phyloP scores from a whole-genome alignment of 1,140 invertebrate species.

The Adoxophyes honmai region DNA sequence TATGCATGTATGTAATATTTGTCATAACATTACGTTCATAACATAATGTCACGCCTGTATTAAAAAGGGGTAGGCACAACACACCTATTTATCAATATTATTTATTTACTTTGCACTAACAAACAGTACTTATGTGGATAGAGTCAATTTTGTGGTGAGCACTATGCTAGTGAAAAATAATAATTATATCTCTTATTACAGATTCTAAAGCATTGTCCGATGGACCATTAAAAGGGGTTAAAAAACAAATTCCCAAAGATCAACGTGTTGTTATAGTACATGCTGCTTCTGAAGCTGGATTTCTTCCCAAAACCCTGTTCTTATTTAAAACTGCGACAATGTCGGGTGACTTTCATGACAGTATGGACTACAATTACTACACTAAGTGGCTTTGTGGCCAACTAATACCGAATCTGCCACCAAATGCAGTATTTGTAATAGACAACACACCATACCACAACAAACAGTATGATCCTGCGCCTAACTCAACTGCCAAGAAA shows the following conservation, averaged over 20 bases:
- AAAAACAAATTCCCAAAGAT: conserved; percentile 34
- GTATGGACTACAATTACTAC: conserved; percentile 38
- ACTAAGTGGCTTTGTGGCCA: conserved; percentile 28
- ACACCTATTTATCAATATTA: too few relatives aligned
- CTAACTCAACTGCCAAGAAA: conserved; percentile 18
- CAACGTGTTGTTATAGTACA: conserved; percentile 37
- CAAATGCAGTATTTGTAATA: conserved; percentile 5
- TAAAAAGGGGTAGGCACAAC: too few relatives aligned
- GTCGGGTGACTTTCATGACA: conserved; percentile 28
- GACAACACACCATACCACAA: conserved; percentile 16
- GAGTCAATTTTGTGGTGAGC: too few relatives aligned
- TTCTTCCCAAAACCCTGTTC: conserved; percentile 23
- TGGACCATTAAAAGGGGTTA: too few relatives aligned
- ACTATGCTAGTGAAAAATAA: too few relatives aligned
- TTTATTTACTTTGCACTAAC: too few relatives aligned
- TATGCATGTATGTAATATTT: too few relatives aligned
- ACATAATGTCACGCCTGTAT: too few relatives aligned
- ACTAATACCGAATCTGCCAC: conserved; percentile 22
- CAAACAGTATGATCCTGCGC: conserved; percentile 1
- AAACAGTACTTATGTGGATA: too few relatives aligned
- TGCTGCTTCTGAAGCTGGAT: conserved; percentile 25
- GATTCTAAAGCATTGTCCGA: too few relatives aligned
- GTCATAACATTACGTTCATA: too few relatives aligned
- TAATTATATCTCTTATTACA: too few relatives aligned
- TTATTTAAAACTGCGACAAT: conserved; percentile 25